Conservation (phyloP, 2,888 invertebrate species). For the Agrotis puta region DNA sequence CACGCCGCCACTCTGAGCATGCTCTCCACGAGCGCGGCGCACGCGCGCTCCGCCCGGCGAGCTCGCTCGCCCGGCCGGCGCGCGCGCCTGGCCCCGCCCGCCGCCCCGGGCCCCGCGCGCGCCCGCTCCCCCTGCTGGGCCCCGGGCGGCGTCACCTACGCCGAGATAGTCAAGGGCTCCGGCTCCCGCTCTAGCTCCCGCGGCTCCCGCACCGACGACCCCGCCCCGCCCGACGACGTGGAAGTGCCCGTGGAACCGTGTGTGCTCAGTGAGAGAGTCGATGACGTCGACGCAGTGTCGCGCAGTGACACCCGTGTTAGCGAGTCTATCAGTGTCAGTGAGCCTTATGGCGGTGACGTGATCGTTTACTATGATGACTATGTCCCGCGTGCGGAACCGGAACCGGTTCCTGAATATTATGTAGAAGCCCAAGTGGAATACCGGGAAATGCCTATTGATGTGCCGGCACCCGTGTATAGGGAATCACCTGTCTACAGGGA, state of each 20-base stretch:
- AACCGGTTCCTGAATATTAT: conserved; percentile 60
- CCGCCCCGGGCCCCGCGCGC: conserved; percentile 58
- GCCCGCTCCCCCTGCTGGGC: conserved; percentile 91
- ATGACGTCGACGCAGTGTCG: conserved; percentile 60
- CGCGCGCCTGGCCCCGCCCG: conserved; percentile 54
- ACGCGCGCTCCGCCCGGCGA: conserved; percentile 69
- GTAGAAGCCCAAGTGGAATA: conserved; percentile 64
- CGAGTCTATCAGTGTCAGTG: conserved; percentile 83
- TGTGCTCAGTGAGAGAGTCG: conserved; percentile 72
- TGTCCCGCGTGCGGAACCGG: conserved; percentile 48
- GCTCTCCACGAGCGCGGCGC: conserved; percentile 88
- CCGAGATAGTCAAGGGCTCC: conserved; percentile 94
- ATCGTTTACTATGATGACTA: conserved; percentile 70
- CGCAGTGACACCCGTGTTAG: conserved; percentile 77
- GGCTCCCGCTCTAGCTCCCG: conserved; percentile 83
- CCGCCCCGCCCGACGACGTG: conserved; percentile 63
- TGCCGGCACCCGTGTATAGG: conserved; percentile 41
- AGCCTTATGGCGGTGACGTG: conserved; percentile 74
- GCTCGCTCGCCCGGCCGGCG: conserved; percentile 88
- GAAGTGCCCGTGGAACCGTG: conserved; percentile 73
- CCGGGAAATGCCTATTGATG: conserved; percentile 66
- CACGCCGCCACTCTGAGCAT: conserved; percentile 90
- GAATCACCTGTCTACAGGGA: conserved; percentile 24
- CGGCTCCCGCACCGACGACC: conserved; percentile 70
- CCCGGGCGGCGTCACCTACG: conserved; percentile 94